Conservation (phyloP, 2,113 vertebrate species). For the Rhea americana region DNA sequence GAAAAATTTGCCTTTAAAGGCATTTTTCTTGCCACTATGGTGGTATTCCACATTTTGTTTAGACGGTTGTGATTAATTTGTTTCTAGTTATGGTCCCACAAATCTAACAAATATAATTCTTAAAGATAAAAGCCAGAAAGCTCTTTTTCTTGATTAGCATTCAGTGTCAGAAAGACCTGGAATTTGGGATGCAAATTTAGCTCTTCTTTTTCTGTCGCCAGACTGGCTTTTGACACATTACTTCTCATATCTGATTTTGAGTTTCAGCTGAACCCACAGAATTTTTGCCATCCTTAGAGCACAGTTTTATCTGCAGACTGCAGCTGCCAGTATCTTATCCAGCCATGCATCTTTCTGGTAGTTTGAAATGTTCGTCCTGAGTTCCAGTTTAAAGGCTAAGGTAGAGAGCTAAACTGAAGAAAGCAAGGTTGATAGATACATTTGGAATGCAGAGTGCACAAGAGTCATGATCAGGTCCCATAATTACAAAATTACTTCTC, state of each 20-base stretch:
- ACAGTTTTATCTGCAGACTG: neutral
- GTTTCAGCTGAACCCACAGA: neutral
- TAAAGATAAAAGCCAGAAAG: neutral
- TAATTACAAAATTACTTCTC: neutral
- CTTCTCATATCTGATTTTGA: neutral
- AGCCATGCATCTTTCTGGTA: neutral
- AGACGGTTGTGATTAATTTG: neutral
- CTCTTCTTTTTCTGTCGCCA: neutral
- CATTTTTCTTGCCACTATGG: neutral
- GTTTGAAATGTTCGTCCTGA: neutral
- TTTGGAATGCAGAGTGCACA: neutral
- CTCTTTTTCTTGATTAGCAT: neutral
- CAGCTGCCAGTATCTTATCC: neutral
- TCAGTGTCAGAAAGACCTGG: neutral
- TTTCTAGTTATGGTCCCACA: neutral
- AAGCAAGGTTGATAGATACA: neutral
- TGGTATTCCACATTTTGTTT: neutral
- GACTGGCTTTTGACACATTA: neutral
- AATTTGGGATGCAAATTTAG: neutral
- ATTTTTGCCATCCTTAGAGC: neutral
- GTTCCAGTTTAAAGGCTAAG: neutral
- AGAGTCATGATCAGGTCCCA: neutral
- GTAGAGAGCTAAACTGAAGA: neutral
- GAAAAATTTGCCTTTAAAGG: neutral
- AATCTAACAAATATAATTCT: neutral